A percentile compares a stretch with the other conserved stretches of the same genome.
Evolutionary conservation across 1,140 invertebrate species (phyloP).

Genomic region (Platorchestia sp.): DNA sequence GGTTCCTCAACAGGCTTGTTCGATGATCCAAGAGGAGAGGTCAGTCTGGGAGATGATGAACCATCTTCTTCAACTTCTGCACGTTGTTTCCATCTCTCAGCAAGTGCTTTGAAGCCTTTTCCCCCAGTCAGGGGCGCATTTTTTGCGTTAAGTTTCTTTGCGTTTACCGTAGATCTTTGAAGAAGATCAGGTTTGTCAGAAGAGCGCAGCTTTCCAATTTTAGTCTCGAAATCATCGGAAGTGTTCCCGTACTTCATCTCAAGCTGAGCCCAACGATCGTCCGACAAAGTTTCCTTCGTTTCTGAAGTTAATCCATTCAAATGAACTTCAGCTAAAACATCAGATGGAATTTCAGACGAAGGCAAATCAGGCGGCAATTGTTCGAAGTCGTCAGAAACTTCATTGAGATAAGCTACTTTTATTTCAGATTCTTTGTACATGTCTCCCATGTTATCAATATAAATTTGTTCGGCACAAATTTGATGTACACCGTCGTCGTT

Average conservation of each 20-base stretch:
- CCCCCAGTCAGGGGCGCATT: slow-evolving; percentile 60
- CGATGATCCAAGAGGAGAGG: slow-evolving; percentile 6
- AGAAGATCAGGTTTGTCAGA: not conserved
- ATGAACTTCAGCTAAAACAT: slow-evolving; percentile 62
- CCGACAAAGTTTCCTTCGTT: not conserved
- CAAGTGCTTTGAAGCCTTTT: slow-evolving; percentile 71
- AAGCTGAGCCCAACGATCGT: slow-evolving; percentile 62
- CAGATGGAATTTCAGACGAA: slow-evolving; percentile 51
- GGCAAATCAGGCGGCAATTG: slow-evolving; percentile 19
- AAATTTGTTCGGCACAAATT: slow-evolving; percentile 63
- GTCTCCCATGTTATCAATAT: slow-evolving; percentile 66
- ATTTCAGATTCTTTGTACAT: slow-evolving; percentile 66
- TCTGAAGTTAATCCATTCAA: not conserved
- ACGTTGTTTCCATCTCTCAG: slow-evolving; percentile 72
- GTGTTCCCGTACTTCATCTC: slow-evolving; percentile 63
- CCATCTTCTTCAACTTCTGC: slow-evolving; percentile 66
- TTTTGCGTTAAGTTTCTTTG: not conserved
- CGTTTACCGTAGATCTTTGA: not conserved
- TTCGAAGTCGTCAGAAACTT: slow-evolving; percentile 65
- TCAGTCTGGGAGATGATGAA: not conserved
- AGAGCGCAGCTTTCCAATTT: slow-evolving; percentile 60
- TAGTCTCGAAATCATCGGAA: slow-evolving; percentile 59
- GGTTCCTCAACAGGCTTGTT: slow-evolving; percentile 28
- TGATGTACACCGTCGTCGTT: slow-evolving; percentile 66
- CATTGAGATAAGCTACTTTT: slow-evolving; percentile 66